Evolutionary conservation across 2,888 invertebrate genomes (phyloP), one percentile per base, ranked within the genome.

Genomic region (Leptarthrus brevirostris): DNA sequence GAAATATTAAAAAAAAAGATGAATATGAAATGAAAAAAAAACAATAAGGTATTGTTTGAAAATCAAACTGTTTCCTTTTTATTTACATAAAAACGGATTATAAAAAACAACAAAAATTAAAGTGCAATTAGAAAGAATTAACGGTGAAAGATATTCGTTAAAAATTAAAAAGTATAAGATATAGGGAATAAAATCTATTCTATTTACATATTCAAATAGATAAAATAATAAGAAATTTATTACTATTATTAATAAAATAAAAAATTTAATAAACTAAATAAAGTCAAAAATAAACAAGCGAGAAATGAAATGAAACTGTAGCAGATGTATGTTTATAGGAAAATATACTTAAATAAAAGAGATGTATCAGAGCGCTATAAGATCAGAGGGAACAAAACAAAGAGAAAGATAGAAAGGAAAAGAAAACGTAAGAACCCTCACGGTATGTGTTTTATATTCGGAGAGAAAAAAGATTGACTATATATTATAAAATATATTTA

Each of bases 401-500:
- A 10, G 70, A 53, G 53, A 53, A 22, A 72, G 54, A 36, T 16
- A 5, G 22, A 66, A 47, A 8, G 14, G 20, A 53, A 53, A 56
- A 58, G 34, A n/a, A n/a, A n/a, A n/a, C n/a, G n/a, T 36, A 58
- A 47, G 16, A 47, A 14, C 56, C 72, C 72, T 72, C 40, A 44
- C 16, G 44, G 72, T 72, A 72, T 72, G 72, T 72, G 72, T 72
- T 72, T 88, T 84, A 83, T 83, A 83, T 84, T 84, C 83, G 86
- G 88, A 88, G 88, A 88, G 88, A 88, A 87, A 88, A 87, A 88
- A 89, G 88, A 89, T 88, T 89, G 88, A 89, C 86, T 85, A 84
- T 81, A 82, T 58, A 56, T 72, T 56, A 64, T 64, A 44, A 44
- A 69, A 44, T 44, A 72, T 44, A 56, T 40, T 72, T 54, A 54